Conservation (phyloP, 2,888 invertebrate species). For the Drosophila emarginata region DNA sequence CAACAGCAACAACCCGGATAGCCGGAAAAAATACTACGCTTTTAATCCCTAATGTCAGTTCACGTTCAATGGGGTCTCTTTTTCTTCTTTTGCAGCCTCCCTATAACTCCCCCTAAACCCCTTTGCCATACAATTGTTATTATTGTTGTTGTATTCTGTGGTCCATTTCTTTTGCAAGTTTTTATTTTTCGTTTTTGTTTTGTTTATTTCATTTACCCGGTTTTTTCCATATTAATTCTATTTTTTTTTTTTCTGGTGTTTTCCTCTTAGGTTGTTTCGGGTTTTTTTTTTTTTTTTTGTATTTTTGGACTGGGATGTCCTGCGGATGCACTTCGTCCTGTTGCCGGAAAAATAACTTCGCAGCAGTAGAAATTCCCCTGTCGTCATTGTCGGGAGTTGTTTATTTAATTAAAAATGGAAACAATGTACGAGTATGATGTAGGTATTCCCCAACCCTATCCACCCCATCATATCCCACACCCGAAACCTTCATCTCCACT, state of each 20-base stretch:
- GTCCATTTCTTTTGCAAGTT: slow-evolving; percentile 20
- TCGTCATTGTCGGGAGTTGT: slow-evolving; percentile 46
- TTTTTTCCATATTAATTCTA: slow-evolving; percentile 45
- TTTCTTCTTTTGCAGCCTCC: slow-evolving; percentile 15
- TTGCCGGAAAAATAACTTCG: slow-evolving; percentile 65
- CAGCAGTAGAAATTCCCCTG: slow-evolving; percentile 52
- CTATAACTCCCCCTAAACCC: neutral
- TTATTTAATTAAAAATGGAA: slow-evolving; percentile 70
- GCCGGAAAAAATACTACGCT: slow-evolving; percentile 56
- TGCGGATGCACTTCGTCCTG: slow-evolving; percentile 59
- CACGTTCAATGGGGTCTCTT: slow-evolving; percentile 69
- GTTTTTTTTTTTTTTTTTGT: slow-evolving; percentile 39
- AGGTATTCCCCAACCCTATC: slow-evolving; percentile 1
- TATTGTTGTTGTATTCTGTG: slow-evolving; percentile 10
- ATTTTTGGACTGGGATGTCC: slow-evolving; percentile 27
- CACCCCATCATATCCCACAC: neutral
- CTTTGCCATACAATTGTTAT: slow-evolving; percentile 12
- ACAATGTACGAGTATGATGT: slow-evolving; percentile 40
- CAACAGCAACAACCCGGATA: slow-evolving; percentile 25
- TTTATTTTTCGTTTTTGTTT: slow-evolving; percentile 7
- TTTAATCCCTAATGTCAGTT: slow-evolving; percentile 76
- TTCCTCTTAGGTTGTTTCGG: neutral
- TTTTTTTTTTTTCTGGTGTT: slow-evolving; percentile 48
- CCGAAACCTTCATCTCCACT: neutral
- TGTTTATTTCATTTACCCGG: slow-evolving; percentile 11